Conservation (phyloP, 1,140 invertebrate genomes). For the Drosophila nigrodunni region DNA sequence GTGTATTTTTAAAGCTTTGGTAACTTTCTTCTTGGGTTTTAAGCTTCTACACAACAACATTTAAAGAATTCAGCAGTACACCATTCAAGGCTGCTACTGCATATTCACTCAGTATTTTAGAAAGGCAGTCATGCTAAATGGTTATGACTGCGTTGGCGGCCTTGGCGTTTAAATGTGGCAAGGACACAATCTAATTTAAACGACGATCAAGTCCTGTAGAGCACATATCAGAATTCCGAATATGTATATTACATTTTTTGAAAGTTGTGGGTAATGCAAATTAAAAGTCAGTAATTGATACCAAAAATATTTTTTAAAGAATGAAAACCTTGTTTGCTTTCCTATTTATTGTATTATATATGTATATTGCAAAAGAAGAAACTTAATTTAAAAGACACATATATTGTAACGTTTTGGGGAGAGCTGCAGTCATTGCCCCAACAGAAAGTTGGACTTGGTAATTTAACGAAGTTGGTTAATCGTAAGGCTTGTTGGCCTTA, state of each 20-base stretch:
- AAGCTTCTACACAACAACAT: neutral
- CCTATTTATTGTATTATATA: too few species aligned
- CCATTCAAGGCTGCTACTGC: conserved; percentile 49
- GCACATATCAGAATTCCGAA: neutral
- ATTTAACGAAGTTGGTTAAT: neutral
- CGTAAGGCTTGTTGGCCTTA: conserved; percentile 20
- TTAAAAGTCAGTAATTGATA: neutral
- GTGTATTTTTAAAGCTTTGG: too few species aligned
- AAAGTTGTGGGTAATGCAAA: neutral
- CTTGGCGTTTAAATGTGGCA: conserved; percentile 36
- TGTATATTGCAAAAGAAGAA: too few species aligned
- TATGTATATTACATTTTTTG: neutral
- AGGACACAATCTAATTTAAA: conserved; percentile 41
- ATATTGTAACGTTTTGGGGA: too few species aligned
- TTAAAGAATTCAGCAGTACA: conserved; percentile 13
- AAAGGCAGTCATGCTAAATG: conserved; percentile 54
- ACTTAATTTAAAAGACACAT: too few species aligned
- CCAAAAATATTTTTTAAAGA: neutral
- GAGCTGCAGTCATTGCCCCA: neutral
- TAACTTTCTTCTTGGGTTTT: too few species aligned
- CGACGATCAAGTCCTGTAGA: neutral
- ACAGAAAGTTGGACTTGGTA: neutral
- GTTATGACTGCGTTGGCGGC: conserved; percentile 28
- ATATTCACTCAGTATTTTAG: conserved; percentile 43
- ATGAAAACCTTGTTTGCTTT: too few species aligned